Evolutionary conservation across 2,888 invertebrate species (phyloP).

Genomic region (Blera fallax): DNA sequence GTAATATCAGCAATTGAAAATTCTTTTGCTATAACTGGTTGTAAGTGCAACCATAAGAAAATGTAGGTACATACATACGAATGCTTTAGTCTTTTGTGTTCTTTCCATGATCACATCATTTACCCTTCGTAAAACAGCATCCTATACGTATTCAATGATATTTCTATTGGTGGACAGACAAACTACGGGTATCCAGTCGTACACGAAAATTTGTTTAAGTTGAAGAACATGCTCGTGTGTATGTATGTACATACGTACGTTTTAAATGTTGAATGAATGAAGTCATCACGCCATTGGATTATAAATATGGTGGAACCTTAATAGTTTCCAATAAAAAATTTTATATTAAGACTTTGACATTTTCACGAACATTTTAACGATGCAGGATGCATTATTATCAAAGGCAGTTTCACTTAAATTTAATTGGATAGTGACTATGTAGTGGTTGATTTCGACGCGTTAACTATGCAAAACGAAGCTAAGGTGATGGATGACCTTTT

Average conservation of each 20-base stretch:
- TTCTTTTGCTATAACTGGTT: constrained; percentile 14
- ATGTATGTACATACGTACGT: background rate
- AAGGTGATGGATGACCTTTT: too few species aligned
- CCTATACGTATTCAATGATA: background rate
- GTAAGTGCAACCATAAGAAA: background rate
- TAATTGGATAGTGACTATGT: too few species aligned
- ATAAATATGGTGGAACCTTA: too few species aligned
- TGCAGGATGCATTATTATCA: too few species aligned
- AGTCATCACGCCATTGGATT: background rate
- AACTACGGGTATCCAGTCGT: background rate
- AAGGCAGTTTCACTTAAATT: too few species aligned
- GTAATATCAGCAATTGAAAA: background rate
- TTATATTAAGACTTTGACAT: background rate
- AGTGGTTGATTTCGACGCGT: too few species aligned
- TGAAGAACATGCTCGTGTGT: background rate
- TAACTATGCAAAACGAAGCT: too few species aligned
- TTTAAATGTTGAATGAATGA: background rate
- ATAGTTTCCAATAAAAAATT: too few species aligned
- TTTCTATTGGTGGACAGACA: background rate
- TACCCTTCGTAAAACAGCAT: background rate
- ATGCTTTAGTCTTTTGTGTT: background rate
- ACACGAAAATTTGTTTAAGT: background rate
- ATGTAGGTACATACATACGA: background rate
- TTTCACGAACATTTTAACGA: too few species aligned
- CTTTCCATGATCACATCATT: background rate